A percentile compares a stretch with the other conserved stretches of the same genome.
Conservation (phyloP, 2,113 vertebrate genomes). For the Pseudorhombus dupliciocellatus region DNA sequence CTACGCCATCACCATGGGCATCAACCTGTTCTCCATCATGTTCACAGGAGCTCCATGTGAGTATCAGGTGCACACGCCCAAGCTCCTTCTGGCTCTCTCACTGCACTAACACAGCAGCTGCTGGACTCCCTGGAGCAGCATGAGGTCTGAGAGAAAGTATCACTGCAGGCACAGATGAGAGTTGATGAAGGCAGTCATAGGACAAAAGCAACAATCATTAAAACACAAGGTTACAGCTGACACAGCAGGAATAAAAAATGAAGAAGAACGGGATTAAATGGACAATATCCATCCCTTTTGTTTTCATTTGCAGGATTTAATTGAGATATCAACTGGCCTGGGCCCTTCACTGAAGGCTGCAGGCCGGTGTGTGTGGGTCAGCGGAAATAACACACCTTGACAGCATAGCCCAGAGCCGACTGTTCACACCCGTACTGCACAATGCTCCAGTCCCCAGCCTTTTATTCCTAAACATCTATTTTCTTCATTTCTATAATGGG, state of each 20-base stretch:
- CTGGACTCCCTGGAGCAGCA: conserved; percentile 12
- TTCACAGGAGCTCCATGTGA: conserved; percentile 93
- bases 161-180: conserved; percentile 17
- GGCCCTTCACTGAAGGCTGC: conserved; percentile 86
- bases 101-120: conserved; percentile 22
- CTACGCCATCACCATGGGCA: conserved; percentile 91
- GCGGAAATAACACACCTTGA: conserved; percentile 51
- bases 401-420: conserved; percentile 29
- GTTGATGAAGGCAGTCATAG: conserved; percentile 5
- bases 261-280: conserved; percentile 77
- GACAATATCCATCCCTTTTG: conserved; percentile 83
- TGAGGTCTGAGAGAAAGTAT: conserved; percentile 44
- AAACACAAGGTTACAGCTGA: not conserved
- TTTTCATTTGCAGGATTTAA: conserved; percentile 89
- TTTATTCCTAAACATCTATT: not conserved
- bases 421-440: too few species aligned
- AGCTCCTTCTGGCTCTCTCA: not conserved
- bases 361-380: conserved; percentile 83
- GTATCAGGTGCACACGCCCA: conserved; percentile 62
- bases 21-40: conserved; percentile 97
- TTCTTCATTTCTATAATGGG: not conserved
- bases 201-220: too few species aligned
- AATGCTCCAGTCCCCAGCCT: too few species aligned
- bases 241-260: conserved; percentile 16
- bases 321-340: conserved; percentile 88